phyloP scores from a whole-genome alignment of 2,113 vertebrate genomes.

The Cygnus atratus region DNA sequence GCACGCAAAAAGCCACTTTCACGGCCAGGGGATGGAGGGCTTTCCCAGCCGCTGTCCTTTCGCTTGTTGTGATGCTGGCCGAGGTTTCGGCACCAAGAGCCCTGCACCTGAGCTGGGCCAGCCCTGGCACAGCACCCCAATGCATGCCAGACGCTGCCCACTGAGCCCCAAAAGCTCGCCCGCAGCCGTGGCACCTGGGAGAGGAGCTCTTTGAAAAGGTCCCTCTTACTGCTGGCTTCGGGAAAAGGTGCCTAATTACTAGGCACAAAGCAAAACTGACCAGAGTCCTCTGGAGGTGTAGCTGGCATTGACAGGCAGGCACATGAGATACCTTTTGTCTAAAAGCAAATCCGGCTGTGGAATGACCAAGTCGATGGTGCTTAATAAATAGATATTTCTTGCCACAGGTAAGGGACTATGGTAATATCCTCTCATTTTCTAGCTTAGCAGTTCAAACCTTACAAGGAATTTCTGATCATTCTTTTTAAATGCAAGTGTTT shows the following conservation, averaged over 20 bases:
- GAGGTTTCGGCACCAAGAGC: background rate
- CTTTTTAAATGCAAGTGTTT: too few species aligned
- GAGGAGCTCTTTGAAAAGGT: background rate
- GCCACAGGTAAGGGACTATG: background rate
- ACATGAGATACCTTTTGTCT: background rate
- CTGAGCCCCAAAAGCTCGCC: fast-evolving
- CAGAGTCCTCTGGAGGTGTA: background rate
- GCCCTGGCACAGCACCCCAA: too few species aligned
- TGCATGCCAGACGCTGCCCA: fast-evolving
- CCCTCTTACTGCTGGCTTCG: background rate
- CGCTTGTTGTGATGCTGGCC: background rate
- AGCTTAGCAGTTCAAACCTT: background rate
- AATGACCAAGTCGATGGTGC: background rate
- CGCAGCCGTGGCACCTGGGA: fast-evolving
- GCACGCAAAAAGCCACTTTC: background rate
- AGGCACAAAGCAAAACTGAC: background rate
- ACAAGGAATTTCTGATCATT: background rate
- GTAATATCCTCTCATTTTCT: background rate
- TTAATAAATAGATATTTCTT: constrained; percentile 2
- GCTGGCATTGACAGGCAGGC: background rate
- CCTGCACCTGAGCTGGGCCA: fast-evolving
- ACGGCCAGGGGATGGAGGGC: fast-evolving
- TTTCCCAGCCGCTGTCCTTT: fast-evolving
- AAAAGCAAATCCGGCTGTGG: constrained; percentile 15
- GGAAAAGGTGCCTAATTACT: background rate